Evolutionary conservation across 2,113 vertebrate genomes (phyloP), one percentile per base, ranked within the genome.

Genomic region (Bubo bubo): DNA sequence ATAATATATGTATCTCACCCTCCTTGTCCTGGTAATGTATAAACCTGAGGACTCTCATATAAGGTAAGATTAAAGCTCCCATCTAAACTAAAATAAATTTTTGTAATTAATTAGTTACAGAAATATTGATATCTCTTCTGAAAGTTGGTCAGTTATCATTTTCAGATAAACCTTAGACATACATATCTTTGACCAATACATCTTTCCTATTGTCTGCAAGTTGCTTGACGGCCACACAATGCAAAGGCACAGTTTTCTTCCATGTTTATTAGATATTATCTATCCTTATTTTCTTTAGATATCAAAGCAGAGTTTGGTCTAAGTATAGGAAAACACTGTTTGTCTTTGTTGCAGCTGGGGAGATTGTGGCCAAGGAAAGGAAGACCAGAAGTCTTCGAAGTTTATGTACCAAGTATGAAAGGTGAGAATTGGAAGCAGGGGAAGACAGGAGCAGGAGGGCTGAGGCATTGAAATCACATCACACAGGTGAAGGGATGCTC

Each of bases 181-280:
- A 15, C 9, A 12, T 34, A 6, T 53, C 19, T 79, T 71, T 63
- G 52, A 71, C 5, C 14, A 67, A 10, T 6, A 43, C 21, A 26
- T 52, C 12, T 71, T 76, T 77, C n/a, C n/a, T 55, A 0, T 60
- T 85, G 32, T 52, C 22, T 62, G 7, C 56, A 30, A 47, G 28
- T 1, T 0, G 12, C 23, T 66, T 32, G 9, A 16, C 1, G 2
- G 20, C 17, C 27, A 14, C 9, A 12, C 35, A 60, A 34, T 66
- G 58, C 10, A 39, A 79, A 74, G 47, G 6, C 4, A 49, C 1
- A 6, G 23, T 74, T 80, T 66, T 75, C 63, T 89, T 63, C 26
- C 27, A 21, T 8, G 8, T 39, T 62, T 80, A 5, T 62, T 77
- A 70, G 68, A 39, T 39, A 39, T 39, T 30, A 26, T 45, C 9